These are phyloP conservation scores for Lasioglossum morio DNA, from an alignment of 2,888 invertebrate species.

Conservation along the genomic window DNA sequence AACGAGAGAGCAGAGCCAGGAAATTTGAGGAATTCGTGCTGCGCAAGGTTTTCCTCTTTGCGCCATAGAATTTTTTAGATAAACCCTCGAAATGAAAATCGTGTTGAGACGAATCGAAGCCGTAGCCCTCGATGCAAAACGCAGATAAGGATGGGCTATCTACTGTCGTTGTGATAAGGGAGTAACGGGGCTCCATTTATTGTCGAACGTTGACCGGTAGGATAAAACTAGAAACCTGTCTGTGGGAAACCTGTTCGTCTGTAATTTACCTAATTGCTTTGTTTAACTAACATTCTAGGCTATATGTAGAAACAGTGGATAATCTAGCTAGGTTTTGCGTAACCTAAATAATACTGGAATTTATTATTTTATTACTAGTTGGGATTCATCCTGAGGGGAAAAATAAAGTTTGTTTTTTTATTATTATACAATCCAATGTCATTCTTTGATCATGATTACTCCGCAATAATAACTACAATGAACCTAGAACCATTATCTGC, in stretches of 20 bases:
- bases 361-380: too few species aligned
- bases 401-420: too few species aligned
- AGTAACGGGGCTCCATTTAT: neutral
- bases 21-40: neutral
- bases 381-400: too few species aligned
- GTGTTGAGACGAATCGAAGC: neutral
- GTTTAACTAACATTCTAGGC: neutral
- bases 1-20: neutral
- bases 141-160: neutral
- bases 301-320: neutral
- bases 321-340: neutral
- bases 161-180: neutral
- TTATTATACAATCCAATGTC: too few species aligned
- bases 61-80: neutral
- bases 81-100: constrained; percentile 9
- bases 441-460: too few species aligned
- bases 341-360: too few species aligned
- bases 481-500: too few species aligned
- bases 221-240: neutral
- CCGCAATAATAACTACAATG: too few species aligned
- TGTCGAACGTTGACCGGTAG: neutral
- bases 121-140: neutral
- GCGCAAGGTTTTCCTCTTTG: neutral
- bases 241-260: neutral
- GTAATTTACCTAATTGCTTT: neutral